These are phyloP conservation scores for Agonopterix subpropinquella DNA, from an alignment of 2,888 invertebrate species.

Conservation along the genomic window DNA sequence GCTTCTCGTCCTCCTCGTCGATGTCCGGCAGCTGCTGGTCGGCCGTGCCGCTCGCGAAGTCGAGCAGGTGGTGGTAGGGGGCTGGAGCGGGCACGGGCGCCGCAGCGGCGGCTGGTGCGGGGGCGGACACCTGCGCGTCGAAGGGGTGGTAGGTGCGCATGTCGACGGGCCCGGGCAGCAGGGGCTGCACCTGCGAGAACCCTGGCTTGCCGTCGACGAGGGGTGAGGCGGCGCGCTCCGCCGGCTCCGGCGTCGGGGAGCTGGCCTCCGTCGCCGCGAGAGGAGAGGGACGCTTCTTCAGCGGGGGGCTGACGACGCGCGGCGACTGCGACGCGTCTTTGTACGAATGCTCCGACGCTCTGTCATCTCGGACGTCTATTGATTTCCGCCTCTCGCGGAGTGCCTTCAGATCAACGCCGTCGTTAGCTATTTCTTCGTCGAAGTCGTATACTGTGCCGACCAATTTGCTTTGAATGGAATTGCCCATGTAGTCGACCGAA, in stretches of 20 bases:
- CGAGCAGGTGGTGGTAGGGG: conserved; percentile 78
- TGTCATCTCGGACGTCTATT: conserved; percentile 78
- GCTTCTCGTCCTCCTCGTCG: conserved; percentile 87
- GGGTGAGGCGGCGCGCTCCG: conserved; percentile 31
- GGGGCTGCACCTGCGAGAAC: conserved; percentile 79
- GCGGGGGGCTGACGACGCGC: conserved; percentile 70
- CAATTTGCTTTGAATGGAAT: conserved; percentile 86
- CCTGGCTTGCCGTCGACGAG: conserved; percentile 33
- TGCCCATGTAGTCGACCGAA: conserved; percentile 69
- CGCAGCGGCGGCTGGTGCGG: conserved; percentile 74
- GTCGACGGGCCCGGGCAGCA: conserved; percentile 91
- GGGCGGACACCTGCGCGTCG: conserved; percentile 54
- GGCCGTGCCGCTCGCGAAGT: conserved; percentile 80
- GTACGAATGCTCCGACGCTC: conserved; percentile 71
- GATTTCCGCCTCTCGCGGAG: conserved; percentile 87
- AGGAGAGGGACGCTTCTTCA: conserved; percentile 39
- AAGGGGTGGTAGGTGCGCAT: conserved; percentile 88
- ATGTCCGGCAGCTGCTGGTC: conserved; percentile 83
- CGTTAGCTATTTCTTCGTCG: conserved; percentile 86
- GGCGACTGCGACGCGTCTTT: conserved; percentile 77
- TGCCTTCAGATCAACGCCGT: conserved; percentile 85
- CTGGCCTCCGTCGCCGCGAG: conserved; percentile 61
- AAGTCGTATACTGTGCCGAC: conserved; percentile 93
- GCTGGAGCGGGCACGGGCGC: conserved; percentile 74
- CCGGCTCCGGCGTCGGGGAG: conserved; percentile 62